These are phyloP conservation scores for Protaetia brevitarsis DNA, from an alignment of 1,140 invertebrate genomes.

Conservation along the genomic window DNA sequence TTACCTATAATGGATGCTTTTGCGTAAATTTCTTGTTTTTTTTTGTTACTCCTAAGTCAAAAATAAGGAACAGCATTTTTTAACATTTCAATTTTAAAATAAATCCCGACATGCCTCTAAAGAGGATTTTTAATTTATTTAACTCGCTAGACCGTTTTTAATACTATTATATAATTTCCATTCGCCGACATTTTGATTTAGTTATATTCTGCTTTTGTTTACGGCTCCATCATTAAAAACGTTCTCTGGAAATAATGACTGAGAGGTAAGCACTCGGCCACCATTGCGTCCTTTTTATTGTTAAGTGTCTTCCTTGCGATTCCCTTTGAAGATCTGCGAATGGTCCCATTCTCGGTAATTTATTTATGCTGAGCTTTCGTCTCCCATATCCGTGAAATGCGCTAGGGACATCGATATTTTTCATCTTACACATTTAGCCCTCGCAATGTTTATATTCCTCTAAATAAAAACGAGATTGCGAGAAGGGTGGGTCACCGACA, in stretches of 20 bases:
- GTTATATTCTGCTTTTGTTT: neutral
- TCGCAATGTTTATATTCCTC: neutral
- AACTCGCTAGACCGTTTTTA: neutral
- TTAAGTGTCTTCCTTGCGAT: constrained; percentile 16
- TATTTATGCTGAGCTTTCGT: neutral
- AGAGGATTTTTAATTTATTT: constrained; percentile 9
- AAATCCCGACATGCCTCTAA: neutral
- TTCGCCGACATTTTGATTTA: constrained; percentile 7
- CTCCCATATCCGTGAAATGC: neutral
- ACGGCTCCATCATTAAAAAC: neutral
- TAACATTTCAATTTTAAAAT: neutral
- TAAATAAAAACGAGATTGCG: neutral
- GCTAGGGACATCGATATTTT: neutral
- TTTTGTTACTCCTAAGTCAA: too few relatives aligned
- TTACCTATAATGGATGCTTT: too few relatives aligned
- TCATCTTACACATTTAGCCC: neutral
- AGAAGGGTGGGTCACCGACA: neutral
- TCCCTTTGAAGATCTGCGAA: neutral
- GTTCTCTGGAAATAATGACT: neutral
- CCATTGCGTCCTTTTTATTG: neutral
- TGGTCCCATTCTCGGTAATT: neutral
- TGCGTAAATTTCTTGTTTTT: too few relatives aligned
- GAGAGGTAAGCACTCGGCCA: neutral
- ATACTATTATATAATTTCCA: constrained; percentile 13
- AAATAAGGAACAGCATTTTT: neutral